A percentile compares a stretch with the other conserved stretches of the same genome.
Evolutionary conservation across 2,888 invertebrate species (phyloP).

Genomic region (Rotaria macrura): DNA sequence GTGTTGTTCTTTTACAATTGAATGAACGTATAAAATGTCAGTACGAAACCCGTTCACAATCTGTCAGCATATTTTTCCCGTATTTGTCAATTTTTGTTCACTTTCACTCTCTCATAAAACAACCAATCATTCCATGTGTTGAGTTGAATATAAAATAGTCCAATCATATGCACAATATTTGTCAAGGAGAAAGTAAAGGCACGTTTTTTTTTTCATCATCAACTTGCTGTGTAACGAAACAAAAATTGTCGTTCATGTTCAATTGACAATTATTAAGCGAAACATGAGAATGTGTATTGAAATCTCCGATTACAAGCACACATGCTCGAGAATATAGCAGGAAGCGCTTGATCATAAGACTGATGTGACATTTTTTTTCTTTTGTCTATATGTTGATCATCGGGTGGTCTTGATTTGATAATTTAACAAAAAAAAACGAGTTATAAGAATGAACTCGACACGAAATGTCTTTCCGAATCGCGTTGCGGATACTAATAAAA

Average conservation of each 20-base stretch:
- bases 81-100: neutral
- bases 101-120: neutral
- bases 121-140: neutral
- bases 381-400: neutral
- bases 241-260: neutral
- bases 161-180: neutral
- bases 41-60: neutral
- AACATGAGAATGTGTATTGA: constrained; percentile 12
- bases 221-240: too few species aligned
- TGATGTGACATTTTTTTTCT: constrained; percentile 1
- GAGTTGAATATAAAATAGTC: neutral
- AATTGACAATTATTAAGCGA: constrained; percentile 7
- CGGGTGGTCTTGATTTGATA: constrained; percentile 2
- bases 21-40: neutral
- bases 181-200: neutral
- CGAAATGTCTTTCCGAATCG: too few species aligned
- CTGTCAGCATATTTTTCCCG: neutral
- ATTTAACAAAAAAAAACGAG: neutral
- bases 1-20: neutral
- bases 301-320: neutral
- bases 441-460: too few species aligned
- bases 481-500: too few species aligned
- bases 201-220: neutral
- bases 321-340: neutral
- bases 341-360: neutral